These are phyloP conservation scores for Trichomycterus rosablanca DNA, from an alignment of 2,113 vertebrate species.

Conservation along the genomic window DNA sequence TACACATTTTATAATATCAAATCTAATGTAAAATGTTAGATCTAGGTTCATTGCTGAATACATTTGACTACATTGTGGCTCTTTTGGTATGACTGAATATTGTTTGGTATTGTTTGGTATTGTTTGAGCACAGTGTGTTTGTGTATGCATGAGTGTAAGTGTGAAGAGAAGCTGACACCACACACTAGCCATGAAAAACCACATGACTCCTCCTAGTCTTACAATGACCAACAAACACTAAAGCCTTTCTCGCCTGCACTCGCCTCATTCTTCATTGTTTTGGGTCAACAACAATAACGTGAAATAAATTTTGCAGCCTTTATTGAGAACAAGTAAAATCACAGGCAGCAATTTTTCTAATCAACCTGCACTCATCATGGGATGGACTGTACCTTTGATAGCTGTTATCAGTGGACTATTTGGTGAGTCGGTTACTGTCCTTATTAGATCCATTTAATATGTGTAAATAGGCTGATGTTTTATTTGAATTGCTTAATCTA, in stretches of 20 bases:
- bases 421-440: conserved; percentile 52
- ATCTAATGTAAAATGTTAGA: neutral
- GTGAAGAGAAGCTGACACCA: neutral
- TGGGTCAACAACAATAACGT: too few relatives aligned
- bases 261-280: neutral
- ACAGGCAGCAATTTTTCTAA: too few relatives aligned
- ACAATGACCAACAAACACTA: neutral
- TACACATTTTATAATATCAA: neutral
- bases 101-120: too few relatives aligned
- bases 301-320: too few relatives aligned
- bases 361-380: conserved; percentile 44
- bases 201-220: conserved; percentile 17
- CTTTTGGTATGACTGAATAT: too few relatives aligned
- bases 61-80: too few relatives aligned
- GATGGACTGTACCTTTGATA: conserved; percentile 44
- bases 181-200: neutral
- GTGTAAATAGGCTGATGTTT: too few relatives aligned
- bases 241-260: neutral
- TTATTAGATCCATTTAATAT: neutral
- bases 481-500: too few relatives aligned
- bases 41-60: neutral
- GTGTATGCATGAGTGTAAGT: neutral
- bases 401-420: conserved; percentile 45
- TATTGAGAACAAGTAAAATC: too few relatives aligned
- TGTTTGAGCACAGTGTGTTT: too few relatives aligned